Percentiles rank a stretch among this genome's conserved stretches.
Conservation (phyloP, 2,888 invertebrate genomes). For the Lepidochrysops patricia region DNA sequence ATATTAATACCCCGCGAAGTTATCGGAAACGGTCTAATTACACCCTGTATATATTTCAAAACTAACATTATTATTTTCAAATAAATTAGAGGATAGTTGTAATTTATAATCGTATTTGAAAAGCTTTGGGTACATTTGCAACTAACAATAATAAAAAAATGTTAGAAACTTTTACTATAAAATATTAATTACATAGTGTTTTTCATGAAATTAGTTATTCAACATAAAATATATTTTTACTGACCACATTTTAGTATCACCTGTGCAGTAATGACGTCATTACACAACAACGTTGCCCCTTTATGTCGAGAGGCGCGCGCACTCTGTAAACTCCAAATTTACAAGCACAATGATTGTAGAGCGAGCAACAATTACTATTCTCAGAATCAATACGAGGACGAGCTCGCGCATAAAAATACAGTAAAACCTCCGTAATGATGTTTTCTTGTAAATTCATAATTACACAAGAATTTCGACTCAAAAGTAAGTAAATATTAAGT, state of each 20-base stretch:
- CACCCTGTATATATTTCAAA: too few species aligned
- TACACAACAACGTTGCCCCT: not conserved
- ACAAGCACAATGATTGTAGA: constrained; percentile 5
- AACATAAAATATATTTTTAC: too few species aligned
- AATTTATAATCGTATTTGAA: too few species aligned
- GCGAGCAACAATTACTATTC: constrained; percentile 8
- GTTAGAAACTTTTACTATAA: too few species aligned
- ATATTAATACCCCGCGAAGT: too few species aligned
- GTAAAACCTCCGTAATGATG: constrained; percentile 2
- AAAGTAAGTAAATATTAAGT: constrained; percentile 10
- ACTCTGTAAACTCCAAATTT: constrained; percentile 6
- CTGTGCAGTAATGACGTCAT: constrained; percentile 5
- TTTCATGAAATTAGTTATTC: not conserved
- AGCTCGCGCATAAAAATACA: constrained; percentile 1
- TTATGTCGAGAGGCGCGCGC: not conserved
- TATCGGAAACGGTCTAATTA: too few species aligned
- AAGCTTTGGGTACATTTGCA: too few species aligned
- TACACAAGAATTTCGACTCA: not conserved
- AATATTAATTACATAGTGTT: not conserved
- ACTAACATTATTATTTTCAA: too few species aligned
- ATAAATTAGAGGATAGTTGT: too few species aligned
- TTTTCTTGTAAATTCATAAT: constrained; percentile 9
- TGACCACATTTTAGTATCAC: not conserved
- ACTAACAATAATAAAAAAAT: too few species aligned
- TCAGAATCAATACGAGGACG: constrained; percentile 13